phyloP scores from a whole-genome alignment of 2,797 vertebrate genomes.

The Mionectes olivaceus region DNA sequence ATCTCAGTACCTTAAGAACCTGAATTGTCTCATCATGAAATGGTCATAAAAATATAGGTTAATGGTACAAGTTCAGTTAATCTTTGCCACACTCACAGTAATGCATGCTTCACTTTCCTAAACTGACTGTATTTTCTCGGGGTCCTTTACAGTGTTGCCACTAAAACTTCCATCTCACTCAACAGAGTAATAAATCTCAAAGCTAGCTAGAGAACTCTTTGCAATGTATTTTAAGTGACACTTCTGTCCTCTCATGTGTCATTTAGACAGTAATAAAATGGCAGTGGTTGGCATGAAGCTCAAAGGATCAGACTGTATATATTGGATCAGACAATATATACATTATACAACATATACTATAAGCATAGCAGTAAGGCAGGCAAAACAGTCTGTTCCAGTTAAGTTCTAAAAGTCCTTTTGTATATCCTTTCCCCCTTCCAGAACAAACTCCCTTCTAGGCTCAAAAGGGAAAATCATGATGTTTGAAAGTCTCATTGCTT shows the following conservation, averaged over 20 bases:
- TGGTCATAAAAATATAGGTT: neutral
- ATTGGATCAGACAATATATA: neutral
- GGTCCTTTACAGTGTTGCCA: neutral
- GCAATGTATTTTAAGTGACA: constrained; percentile 53
- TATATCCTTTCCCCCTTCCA: neutral
- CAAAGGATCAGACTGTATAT: neutral
- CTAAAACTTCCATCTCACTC: constrained; percentile 44
- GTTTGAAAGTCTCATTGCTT: neutral
- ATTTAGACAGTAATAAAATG: constrained; percentile 36
- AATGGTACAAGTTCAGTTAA: neutral
- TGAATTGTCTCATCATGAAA: neutral
- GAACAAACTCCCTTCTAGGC: neutral
- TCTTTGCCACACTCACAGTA: neutral
- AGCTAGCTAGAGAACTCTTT: constrained; percentile 7
- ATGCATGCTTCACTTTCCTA: neutral
- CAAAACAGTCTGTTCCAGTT: neutral
- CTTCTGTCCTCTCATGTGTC: constrained; percentile 30
- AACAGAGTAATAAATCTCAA: constrained; percentile 41
- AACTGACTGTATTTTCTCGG: neutral
- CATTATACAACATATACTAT: neutral
- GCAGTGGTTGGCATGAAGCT: neutral
- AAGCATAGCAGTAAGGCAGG: neutral
- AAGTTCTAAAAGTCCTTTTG: neutral
- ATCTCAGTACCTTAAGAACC: neutral
- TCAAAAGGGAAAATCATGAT: neutral